Evolutionary conservation across 2,113 vertebrate genomes (phyloP), one percentile per base, ranked within the genome.

Genomic region (Channa maculata): DNA sequence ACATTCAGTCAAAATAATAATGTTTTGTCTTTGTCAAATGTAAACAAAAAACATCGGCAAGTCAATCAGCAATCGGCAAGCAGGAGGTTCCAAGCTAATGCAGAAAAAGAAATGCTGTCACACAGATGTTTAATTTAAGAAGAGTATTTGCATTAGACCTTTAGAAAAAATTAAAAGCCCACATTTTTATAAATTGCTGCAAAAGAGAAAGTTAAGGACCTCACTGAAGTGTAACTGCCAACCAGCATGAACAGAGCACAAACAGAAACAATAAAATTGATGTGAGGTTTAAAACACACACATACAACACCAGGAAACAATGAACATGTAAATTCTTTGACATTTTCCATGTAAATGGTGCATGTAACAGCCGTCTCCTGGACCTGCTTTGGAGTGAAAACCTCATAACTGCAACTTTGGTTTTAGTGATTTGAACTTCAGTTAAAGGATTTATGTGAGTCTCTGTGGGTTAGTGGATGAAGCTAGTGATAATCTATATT

Each of bases 1-100:
- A 93, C 92, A 92, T 92, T 92, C 90, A 88, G 65, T 84, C 60
- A 81, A 86, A 89, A 90, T 82, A 57, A 73, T 84, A 73, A 84
- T 82, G 82, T 91, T 72, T 84, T 82, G 82, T 91, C 75, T 84
- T 87, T 83, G 70, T 87, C 79, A 79, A 83, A 86, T 92, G 89
- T 92, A 93, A 93, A 92, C 88, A 91, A 88, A 72, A 77, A 86
- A 82, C 79, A 88, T 80, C n/a, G 33, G 72, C 63, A 66, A 24
- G 24, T 24, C 24, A 24, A 24, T 24, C 24, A 24, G 24, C 24
- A 24, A 24, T 24, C 24, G 24, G 24, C 24, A 24, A 24, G 24
- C 24, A 24, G 24, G 24, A 24, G 24, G 55, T 70, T 84, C 55
- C 68, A 60, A 85, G 80, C 73, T 51, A 67, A 75, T 45, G 63